Percentiles rank a stretch among this genome's conserved stretches.
These are phyloP conservation scores for Ceyx cyanopectus DNA, from an alignment of 2,113 vertebrate genomes.

Conservation along the genomic window DNA sequence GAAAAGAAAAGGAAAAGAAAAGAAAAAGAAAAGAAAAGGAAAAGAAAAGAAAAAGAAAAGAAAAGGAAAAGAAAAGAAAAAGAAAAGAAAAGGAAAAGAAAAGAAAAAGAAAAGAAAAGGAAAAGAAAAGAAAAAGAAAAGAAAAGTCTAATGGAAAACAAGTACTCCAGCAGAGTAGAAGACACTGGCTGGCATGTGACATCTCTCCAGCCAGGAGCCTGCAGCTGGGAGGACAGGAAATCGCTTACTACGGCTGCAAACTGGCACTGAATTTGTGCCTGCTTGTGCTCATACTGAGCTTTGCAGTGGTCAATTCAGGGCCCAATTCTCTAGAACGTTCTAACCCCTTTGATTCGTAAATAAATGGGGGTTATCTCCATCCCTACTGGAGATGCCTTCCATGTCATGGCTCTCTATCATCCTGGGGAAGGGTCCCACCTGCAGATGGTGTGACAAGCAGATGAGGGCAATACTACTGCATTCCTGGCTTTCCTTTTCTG, in stretches of 20 bases:
- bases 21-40: background rate
- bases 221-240: background rate
- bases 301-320: background rate
- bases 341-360: background rate
- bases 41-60: background rate
- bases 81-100: too few relatives aligned
- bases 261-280: background rate
- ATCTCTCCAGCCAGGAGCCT: background rate
- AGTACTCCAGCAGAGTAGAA: background rate
- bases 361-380: background rate
- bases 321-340: background rate
- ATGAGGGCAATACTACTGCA: background rate
- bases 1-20: background rate
- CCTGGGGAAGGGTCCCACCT: background rate
- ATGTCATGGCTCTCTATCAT: background rate
- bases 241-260: background rate
- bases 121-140: background rate
- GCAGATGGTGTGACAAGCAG: background rate
- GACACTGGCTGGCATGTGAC: background rate
- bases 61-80: too few relatives aligned
- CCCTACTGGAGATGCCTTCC: rapidly evolving
- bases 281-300: rapidly evolving
- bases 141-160: background rate
- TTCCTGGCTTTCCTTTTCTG: background rate
- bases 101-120: too few relatives aligned